phyloP scores from a whole-genome alignment of 2,797 vertebrate species.

The Miichthys miiuy region DNA sequence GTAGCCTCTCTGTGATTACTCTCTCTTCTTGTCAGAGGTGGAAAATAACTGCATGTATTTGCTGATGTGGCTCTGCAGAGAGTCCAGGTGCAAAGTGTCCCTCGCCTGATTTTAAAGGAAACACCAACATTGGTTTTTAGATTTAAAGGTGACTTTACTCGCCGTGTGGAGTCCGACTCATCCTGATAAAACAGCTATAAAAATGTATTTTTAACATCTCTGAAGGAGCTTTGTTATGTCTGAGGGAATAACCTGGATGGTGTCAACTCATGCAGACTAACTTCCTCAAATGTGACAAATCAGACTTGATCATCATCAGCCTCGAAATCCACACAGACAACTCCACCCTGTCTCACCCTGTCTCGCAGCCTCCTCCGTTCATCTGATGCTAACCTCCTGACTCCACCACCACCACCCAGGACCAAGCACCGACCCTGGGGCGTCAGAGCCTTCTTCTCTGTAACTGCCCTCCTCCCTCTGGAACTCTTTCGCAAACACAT shows the following conservation, averaged over 20 bases:
- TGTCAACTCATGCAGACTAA: no score
- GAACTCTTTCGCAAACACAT: no score
- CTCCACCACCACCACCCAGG: no score
- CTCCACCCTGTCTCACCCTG: no score
- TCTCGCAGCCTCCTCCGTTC: no score
- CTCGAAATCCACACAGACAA: no score
- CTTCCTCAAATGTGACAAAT: not conserved
- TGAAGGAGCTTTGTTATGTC: not conserved
- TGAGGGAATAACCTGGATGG: not conserved
- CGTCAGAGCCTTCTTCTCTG: no score
- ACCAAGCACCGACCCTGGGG: no score
- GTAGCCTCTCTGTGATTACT: not conserved
- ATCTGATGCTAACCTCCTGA: no score
- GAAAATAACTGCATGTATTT: not conserved
- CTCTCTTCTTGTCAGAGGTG: not conserved
- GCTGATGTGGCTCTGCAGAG: not conserved
- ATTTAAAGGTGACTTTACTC: not conserved
- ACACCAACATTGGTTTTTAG: not conserved
- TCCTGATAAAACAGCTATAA: not conserved
- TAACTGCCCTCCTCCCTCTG: no score
- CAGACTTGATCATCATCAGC: no score
- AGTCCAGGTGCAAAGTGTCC: not conserved
- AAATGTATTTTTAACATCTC: not conserved
- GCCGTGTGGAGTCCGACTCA: not conserved
- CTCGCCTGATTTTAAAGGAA: not conserved